Conservation (phyloP, 2,797 vertebrate species). For the Mastacembelus armatus region DNA sequence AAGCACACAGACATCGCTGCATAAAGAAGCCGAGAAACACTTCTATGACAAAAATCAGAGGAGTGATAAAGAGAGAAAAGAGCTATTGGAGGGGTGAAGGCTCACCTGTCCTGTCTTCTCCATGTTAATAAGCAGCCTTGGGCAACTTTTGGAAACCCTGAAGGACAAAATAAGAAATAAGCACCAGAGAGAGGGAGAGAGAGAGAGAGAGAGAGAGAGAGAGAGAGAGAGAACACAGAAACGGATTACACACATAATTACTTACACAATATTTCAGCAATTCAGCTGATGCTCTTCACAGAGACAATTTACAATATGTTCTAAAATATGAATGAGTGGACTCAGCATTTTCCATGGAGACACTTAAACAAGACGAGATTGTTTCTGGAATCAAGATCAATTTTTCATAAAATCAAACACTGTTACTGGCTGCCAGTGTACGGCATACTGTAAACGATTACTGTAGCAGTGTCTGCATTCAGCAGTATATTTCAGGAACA, state of each 20-base stretch:
- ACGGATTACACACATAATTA: neutral
- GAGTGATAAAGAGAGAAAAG: neutral
- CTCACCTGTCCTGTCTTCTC: conserved; percentile 91
- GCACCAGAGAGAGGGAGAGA: conserved; percentile 1
- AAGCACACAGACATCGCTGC: conserved; percentile 7
- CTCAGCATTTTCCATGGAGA: neutral
- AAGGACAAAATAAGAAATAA: conserved; percentile 16
- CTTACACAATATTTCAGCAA: neutral
- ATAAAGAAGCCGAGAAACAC: conserved; percentile 3
- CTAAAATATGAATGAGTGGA: neutral
- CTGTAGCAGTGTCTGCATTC: neutral
- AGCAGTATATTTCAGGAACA: neutral
- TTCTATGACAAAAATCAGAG: neutral
- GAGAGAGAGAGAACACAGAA: neutral
- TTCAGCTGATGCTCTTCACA: neutral
- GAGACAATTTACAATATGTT: neutral
- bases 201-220: neutral
- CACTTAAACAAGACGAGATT: neutral
- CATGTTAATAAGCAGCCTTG: conserved; percentile 93
- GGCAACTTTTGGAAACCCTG: conserved; percentile 89
- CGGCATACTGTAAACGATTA: neutral
- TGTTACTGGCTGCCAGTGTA: neutral
- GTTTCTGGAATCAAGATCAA: neutral
- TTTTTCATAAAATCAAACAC: neutral
- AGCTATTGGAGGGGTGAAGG: rapidly evolving